These are phyloP conservation scores for Drosophila anomelani DNA, from an alignment of 2,888 invertebrate species.

Conservation along the genomic window DNA sequence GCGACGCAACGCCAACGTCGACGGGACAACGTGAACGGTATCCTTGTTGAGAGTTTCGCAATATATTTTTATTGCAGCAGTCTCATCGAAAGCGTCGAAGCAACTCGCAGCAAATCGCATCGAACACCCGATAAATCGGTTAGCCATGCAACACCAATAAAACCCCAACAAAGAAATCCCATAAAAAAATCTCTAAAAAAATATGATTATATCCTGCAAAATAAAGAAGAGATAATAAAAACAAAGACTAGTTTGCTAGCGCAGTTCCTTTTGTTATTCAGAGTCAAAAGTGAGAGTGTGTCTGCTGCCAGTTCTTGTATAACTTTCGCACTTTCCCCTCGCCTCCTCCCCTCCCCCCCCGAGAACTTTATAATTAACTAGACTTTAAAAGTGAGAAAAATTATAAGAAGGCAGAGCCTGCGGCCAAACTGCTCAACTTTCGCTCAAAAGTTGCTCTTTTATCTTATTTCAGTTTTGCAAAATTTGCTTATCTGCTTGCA, in stretches of 20 bases:
- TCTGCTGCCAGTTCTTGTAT: constrained; percentile 35
- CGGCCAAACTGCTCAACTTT: constrained; percentile 12
- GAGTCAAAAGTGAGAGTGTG: constrained; percentile 34
- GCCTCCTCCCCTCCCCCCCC: too few species aligned
- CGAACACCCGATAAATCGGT: constrained; percentile 34
- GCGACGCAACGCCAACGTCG: constrained; percentile 39
- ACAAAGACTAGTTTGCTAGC: not conserved
- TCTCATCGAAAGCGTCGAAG: constrained; percentile 80
- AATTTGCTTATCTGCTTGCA: constrained; percentile 43
- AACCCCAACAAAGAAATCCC: constrained; percentile 8
- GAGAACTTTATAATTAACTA: constrained; percentile 19
- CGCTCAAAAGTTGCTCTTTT: constrained; percentile 10
- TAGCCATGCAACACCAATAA: constrained; percentile 13
- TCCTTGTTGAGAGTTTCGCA: constrained; percentile 82
- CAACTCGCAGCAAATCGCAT: constrained; percentile 62
- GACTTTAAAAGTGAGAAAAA: constrained; percentile 7
- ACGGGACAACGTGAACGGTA: constrained; percentile 62
- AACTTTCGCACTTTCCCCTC: constrained; percentile 20
- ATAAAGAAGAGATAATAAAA: not conserved
- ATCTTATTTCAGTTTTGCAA: constrained; percentile 33
- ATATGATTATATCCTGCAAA: not conserved
- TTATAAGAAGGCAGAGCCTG: constrained; percentile 9
- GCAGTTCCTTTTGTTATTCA: not conserved
- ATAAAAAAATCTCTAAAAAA: constrained; percentile 1
- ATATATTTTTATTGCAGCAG: constrained; percentile 81